Base-by-base conservation (phyloP, 2,113 vertebrate species). In the Ibidorhyncha struthersii region DNA sequence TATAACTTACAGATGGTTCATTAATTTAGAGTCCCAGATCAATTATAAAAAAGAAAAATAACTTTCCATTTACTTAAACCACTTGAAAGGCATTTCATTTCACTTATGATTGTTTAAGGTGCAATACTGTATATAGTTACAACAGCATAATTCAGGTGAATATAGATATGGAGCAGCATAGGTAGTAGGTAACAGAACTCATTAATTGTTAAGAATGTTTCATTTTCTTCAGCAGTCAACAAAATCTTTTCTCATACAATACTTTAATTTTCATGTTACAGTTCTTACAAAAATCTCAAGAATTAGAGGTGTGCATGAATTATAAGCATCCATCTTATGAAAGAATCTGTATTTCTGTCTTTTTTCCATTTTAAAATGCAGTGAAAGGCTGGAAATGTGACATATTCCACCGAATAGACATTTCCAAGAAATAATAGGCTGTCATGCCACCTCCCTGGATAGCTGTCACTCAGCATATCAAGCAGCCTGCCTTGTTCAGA, bases 361-460 rank as follows among this genome's bases (percentile, higher is more conserved):
- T 86, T 81, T 89, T 82, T 59, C n/a, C 52, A 52, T 49, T 89
- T 86, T 32, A 71, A 95, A 92, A 78, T 52, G 22, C n/a, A 86
- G 40, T 58, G 34, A 92, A 92, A 92, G 32, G 36, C 77, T 97
- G 89, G 17, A 86, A 92, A 78, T 72, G 86, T 89, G 93, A 91
- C 91, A 85, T 63, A 78, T 55, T 67, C 76, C 82, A 67, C 55
- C 66, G 82, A 95, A 96, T 25, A 92, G 76, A 78, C 19, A 67
- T 50, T 96, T 67, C 82, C 81, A 65, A 92, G 78, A 97, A 97
- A 96, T 94, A 86, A 92, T 41, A 92, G 86, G 65, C 65, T 97
- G 93, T 95, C 93, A 92, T 45, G 65, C 55, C 87, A 94, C 56
- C 89, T 94, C 92, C 30, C 34, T 76, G 66, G 86, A 82, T 72